Conservation (phyloP, 2,888 invertebrate genomes). For the Phorcus lineatus region DNA sequence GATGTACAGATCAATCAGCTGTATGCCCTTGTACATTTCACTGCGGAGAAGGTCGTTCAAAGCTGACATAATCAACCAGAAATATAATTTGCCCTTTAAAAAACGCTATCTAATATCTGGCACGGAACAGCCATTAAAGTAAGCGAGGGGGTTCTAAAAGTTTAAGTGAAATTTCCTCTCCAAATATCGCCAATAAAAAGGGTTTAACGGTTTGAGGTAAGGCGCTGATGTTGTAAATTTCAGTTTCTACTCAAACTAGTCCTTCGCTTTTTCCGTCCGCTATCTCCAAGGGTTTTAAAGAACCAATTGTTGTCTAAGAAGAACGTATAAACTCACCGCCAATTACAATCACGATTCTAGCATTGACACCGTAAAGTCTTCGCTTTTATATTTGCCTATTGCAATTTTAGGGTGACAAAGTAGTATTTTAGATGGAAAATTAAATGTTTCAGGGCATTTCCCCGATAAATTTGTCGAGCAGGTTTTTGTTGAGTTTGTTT, state of each 20-base stretch:
- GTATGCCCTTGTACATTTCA: not conserved
- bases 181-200: slow-evolving; percentile 10
- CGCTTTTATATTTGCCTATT: slow-evolving; percentile 12
- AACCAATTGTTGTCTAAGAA: not conserved
- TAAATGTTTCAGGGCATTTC: slow-evolving; percentile 1
- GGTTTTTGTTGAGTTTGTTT: slow-evolving; percentile 1
- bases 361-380: not conserved
- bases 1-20: not conserved
- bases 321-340: slow-evolving; percentile 5
- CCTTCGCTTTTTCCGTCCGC: slow-evolving; percentile 1
- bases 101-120: not conserved
- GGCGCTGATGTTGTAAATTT: slow-evolving; percentile 2
- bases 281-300: not conserved
- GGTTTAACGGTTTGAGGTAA: slow-evolving; percentile 10
- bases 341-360: slow-evolving; percentile 3
- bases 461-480: slow-evolving; percentile 5
- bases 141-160: slow-evolving; percentile 4
- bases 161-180: slow-evolving; percentile 15
- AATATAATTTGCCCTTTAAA: not conserved
- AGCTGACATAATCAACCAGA: not conserved
- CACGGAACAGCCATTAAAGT: not conserved
- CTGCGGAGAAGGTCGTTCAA: not conserved
- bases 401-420: slow-evolving; percentile 11
- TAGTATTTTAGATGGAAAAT: slow-evolving; percentile 13
- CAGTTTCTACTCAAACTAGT: not conserved